Percentiles rank a stretch among this genome's conserved stretches.
Conservation (phyloP, 2,888 invertebrate genomes). For the Bombyx huttoni region DNA sequence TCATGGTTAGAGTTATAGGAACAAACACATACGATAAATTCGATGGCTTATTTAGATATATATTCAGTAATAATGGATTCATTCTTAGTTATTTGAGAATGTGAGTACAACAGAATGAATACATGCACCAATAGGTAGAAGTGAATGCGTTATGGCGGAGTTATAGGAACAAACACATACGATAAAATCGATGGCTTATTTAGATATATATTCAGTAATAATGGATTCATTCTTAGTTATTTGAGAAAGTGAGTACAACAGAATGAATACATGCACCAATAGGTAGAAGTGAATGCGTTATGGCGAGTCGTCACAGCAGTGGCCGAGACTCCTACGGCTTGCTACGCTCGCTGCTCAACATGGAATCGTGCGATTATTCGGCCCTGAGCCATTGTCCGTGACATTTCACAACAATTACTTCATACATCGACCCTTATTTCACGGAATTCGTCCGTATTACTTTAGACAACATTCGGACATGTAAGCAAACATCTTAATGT, state of each 20-base stretch:
- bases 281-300: constrained; percentile 26
- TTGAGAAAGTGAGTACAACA: constrained; percentile 1
- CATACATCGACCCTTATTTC: constrained; percentile 49
- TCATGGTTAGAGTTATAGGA: no score
- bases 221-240: not conserved
- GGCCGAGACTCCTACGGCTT: constrained; percentile 42
- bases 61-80: not conserved
- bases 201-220: not conserved
- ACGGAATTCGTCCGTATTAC: constrained; percentile 52
- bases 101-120: not conserved
- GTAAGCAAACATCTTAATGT: constrained; percentile 73
- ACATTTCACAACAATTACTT: constrained; percentile 47
- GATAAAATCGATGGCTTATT: not conserved
- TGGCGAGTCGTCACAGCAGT: constrained; percentile 41
- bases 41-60: not conserved
- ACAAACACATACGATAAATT: no score
- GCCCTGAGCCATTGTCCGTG: constrained; percentile 32
- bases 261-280: constrained; percentile 14
- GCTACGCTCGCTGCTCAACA: constrained; percentile 20
- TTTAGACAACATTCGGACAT: constrained; percentile 58
- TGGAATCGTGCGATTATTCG: constrained; percentile 30
- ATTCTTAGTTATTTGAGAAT: not conserved
- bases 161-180: no score
- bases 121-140: constrained; percentile 21
- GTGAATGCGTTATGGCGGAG: constrained; percentile 24